Evolutionary conservation across 1,140 invertebrate genomes (phyloP).

Genomic region (Caenorhabditis remanei): DNA sequence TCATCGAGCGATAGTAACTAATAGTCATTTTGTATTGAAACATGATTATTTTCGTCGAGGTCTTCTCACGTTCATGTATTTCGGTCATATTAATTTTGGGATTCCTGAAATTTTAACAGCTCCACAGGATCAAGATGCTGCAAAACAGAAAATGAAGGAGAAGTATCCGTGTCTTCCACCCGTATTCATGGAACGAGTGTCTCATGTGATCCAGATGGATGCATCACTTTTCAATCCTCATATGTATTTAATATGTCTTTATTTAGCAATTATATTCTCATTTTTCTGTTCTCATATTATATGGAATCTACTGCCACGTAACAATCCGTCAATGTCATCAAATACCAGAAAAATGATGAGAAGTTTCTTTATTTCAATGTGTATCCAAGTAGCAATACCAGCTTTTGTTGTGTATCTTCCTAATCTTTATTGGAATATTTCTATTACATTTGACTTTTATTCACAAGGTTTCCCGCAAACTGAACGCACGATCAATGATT

Average conservation of each 20-base stretch:
- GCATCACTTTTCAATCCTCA: constrained; percentile 12
- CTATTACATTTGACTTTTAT: constrained; percentile 3
- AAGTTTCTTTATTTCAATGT: constrained; percentile 24
- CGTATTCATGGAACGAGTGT: neutral
- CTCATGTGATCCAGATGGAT: neutral
- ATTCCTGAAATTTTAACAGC: neutral
- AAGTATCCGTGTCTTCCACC: constrained; percentile 20
- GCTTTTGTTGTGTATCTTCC: neutral
- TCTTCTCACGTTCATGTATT: neutral
- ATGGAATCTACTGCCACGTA: neutral
- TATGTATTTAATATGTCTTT: neutral
- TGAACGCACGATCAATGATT: neutral
- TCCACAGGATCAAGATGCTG: neutral
- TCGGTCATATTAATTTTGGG: neutral
- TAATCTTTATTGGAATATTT: constrained; percentile 34
- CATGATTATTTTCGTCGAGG: neutral
- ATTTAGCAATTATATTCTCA: neutral
- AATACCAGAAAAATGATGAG: constrained; percentile 1
- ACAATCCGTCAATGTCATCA: neutral
- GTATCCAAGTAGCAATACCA: constrained; percentile 11
- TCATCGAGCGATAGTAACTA: neutral
- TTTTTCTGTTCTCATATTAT: constrained; percentile 10
- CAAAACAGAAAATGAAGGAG: neutral
- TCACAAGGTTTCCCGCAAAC: neutral
- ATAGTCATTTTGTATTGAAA: neutral